Evolutionary conservation across 2,113 vertebrate species (phyloP).

Genomic region (Trogon surrucura): DNA sequence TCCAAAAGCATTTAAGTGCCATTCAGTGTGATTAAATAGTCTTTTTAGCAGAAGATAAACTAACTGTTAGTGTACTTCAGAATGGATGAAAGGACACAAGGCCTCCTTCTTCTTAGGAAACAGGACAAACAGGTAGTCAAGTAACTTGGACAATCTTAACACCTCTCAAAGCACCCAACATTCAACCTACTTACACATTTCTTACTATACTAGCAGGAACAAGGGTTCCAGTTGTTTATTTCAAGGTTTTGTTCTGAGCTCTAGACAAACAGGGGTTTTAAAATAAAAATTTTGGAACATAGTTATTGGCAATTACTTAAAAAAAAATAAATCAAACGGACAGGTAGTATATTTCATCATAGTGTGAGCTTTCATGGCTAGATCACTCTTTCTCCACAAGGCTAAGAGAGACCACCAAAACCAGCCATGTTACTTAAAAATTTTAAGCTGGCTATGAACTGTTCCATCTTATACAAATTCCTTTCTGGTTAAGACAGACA

Average conservation of each 20-base stretch:
- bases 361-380: background rate
- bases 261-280: background rate
- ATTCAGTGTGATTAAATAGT: background rate
- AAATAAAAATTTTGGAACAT: background rate
- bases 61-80: background rate
- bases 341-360: background rate
- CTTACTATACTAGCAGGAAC: background rate
- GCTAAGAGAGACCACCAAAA: background rate
- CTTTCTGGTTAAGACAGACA: background rate
- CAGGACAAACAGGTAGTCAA: background rate
- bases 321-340: background rate
- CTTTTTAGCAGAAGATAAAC: background rate
- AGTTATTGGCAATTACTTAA: background rate
- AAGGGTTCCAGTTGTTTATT: background rate
- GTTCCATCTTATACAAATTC: background rate
- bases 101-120: background rate
- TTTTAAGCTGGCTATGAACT: background rate
- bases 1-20: background rate
- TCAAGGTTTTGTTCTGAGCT: background rate
- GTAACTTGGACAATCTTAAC: background rate
- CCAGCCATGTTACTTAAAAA: background rate
- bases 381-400: background rate
- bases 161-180: background rate
- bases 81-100: background rate
- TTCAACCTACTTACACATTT: background rate